Conservation (phyloP, 2,113 vertebrate genomes). For the Calonectris borealis region DNA sequence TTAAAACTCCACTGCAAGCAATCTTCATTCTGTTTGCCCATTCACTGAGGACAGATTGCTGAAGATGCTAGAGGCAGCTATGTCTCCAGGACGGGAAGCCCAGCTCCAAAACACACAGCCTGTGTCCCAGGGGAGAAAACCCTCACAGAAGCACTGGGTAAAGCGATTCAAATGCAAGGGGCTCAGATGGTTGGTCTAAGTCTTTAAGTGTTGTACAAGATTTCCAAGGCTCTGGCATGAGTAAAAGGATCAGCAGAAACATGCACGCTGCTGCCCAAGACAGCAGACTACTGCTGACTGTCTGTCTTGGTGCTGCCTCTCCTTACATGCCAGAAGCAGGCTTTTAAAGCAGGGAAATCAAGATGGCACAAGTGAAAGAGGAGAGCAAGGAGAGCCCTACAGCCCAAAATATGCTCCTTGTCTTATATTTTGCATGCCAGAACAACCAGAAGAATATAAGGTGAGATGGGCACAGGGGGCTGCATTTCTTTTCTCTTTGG, state of each 20-base stretch:
- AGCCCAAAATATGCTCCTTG: not conserved
- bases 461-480: not conserved
- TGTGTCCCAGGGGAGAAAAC: not conserved
- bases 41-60: not conserved
- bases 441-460: not conserved
- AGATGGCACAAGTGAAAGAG: not conserved
- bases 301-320: not conserved
- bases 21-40: not conserved
- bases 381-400: not conserved
- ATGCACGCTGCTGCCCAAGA: not conserved
- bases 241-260: not conserved
- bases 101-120: not conserved
- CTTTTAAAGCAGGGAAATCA: not conserved
- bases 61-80: not conserved
- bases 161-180: not conserved
- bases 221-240: not conserved
- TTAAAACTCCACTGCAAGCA: not conserved
- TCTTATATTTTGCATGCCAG: not conserved
- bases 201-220: not conserved
- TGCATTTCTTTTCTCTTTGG: not conserved
- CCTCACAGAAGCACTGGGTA: not conserved
- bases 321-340: not conserved
- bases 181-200: not conserved
- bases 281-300: not conserved
- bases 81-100: not conserved